A percentile compares a stretch with the other conserved stretches of the same genome.
These are phyloP conservation scores for Epicauta chinensis DNA, from an alignment of 1,140 invertebrate genomes.

Conservation along the genomic window DNA sequence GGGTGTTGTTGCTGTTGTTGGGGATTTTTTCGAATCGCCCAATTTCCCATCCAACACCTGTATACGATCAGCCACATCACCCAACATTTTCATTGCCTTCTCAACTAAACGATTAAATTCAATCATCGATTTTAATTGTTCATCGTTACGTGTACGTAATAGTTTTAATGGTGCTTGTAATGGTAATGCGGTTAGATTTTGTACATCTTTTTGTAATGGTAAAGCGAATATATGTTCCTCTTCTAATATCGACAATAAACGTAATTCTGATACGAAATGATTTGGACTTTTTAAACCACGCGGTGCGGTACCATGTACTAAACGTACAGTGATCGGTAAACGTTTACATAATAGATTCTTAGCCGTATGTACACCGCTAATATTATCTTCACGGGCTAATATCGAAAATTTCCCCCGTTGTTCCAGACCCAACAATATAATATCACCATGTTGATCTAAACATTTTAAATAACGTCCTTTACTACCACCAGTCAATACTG, in stretches of 20 bases:
- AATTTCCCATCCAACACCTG: constrained; percentile 71
- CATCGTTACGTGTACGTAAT: constrained; percentile 75
- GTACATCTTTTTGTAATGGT: constrained; percentile 71
- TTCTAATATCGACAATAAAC: constrained; percentile 77
- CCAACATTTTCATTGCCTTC: constrained; percentile 68
- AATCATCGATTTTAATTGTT: constrained; percentile 68
- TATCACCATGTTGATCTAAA: constrained; percentile 76
- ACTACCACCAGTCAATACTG: constrained; percentile 59
- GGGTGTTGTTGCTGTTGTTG: too few relatives aligned
- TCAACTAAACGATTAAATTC: constrained; percentile 77
- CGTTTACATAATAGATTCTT: constrained; percentile 80
- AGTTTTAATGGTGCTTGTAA: constrained; percentile 80
- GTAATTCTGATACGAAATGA: constrained; percentile 76
- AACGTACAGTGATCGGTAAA: constrained; percentile 81
- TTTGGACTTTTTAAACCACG: constrained; percentile 69
- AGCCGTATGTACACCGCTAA: constrained; percentile 84
- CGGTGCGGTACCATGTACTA: constrained; percentile 81
- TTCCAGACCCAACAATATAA: constrained; percentile 74
- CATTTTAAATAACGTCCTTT: constrained; percentile 78
- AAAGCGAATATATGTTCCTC: constrained; percentile 80
- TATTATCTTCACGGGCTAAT: constrained; percentile 84
- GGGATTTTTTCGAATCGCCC: constrained; percentile 54
- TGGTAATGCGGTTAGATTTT: constrained; percentile 73
- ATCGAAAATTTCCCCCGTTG: constrained; percentile 85
- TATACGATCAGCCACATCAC: constrained; percentile 79